A percentile compares a stretch with the other conserved stretches of the same genome.
Evolutionary conservation across 2,888 invertebrate species (phyloP).

Genomic region (Apotomis capreana): DNA sequence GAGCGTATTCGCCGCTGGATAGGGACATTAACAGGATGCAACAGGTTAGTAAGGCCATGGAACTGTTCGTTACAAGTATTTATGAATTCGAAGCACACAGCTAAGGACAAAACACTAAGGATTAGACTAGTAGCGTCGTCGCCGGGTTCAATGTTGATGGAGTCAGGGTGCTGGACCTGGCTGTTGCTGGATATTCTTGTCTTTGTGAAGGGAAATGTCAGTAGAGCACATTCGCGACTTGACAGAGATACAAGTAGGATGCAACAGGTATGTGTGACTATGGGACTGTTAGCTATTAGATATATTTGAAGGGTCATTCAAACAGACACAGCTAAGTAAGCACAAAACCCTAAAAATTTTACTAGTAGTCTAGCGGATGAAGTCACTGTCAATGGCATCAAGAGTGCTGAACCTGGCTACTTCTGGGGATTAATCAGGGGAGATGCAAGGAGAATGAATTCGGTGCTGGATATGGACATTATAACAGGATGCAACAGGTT

Average conservation of each 20-base stretch:
- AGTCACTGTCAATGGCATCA: conserved; percentile 92
- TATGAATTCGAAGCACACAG: too few relatives aligned
- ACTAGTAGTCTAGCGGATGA: conserved; percentile 82
- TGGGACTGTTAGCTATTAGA: too few relatives aligned
- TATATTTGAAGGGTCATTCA: too few relatives aligned
- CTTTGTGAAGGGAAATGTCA: conserved; percentile 91
- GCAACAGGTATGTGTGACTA: conserved; percentile 4
- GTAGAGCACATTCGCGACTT: conserved; percentile 83
- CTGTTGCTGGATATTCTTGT: conserved; percentile 92
- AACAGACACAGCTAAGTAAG: too few relatives aligned
- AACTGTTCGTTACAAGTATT: too few relatives aligned
- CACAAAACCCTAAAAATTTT: too few relatives aligned
- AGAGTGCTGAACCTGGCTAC: conserved; percentile 93
- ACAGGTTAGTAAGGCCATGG: not conserved
- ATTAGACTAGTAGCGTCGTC: too few relatives aligned
- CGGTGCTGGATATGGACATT: too few relatives aligned
- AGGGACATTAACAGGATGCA: conserved; percentile 49
- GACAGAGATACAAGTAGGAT: conserved; percentile 49
- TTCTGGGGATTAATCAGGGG: conserved; percentile 92
- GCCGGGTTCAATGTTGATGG: conserved; percentile 96
- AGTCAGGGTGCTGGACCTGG: conserved; percentile 91
- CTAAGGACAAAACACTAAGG: too few relatives aligned
- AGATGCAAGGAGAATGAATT: conserved; percentile 91
- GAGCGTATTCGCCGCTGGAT: conserved; percentile 80
- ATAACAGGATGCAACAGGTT: conserved; percentile 50